phyloP scores from a whole-genome alignment of 2,797 vertebrate genomes.

The Peromyscus aztecus region DNA sequence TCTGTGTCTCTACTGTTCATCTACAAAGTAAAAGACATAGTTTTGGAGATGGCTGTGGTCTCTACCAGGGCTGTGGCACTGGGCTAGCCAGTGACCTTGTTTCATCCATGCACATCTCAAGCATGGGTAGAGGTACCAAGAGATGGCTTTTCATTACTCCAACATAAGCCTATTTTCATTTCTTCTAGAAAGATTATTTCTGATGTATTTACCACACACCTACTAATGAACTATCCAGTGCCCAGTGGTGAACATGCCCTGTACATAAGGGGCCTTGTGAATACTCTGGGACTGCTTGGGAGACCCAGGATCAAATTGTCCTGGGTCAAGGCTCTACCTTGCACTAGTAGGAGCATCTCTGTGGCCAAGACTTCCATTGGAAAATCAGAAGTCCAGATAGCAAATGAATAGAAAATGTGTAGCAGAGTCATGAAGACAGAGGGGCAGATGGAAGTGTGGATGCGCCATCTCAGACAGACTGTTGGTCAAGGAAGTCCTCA shows the following conservation, averaged over 20 bases:
- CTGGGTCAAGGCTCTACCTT: neutral
- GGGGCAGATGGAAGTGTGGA: no score
- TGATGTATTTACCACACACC: neutral
- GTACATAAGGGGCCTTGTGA: neutral
- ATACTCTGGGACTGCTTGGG: neutral
- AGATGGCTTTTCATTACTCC: neutral
- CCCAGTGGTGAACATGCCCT: neutral
- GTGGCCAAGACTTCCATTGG: neutral
- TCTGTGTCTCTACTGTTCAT: neutral
- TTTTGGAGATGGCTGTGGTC: neutral
- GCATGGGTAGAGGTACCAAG: neutral
- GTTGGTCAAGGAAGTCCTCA: neutral
- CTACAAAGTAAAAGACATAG: neutral
- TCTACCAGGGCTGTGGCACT: neutral
- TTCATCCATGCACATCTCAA: neutral
- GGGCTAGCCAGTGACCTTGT: neutral
- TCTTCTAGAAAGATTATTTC: neutral
- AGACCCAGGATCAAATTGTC: neutral
- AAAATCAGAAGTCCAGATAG: neutral
- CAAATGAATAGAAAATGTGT: neutral
- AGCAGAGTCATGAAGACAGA: neutral
- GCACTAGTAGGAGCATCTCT: neutral
- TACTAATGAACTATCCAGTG: neutral
- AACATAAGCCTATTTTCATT: neutral
- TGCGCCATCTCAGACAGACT: neutral